These are phyloP conservation scores for Zophobas morio DNA, from an alignment of 1,140 invertebrate genomes.

Conservation along the genomic window DNA sequence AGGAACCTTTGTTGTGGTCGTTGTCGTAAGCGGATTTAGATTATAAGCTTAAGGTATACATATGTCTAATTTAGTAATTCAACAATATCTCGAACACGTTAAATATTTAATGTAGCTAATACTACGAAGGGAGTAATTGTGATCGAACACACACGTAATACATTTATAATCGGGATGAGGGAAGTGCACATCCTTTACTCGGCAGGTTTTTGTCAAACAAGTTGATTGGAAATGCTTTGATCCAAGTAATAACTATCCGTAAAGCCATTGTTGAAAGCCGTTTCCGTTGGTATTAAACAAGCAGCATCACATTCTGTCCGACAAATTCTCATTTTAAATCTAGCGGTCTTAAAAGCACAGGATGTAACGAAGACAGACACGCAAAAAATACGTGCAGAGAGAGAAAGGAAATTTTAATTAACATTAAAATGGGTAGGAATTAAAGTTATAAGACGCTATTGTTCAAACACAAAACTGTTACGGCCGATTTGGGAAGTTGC, in stretches of 20 bases:
- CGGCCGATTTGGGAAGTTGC: constrained; percentile 38
- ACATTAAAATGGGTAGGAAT: constrained; percentile 50
- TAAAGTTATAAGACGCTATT: constrained; percentile 49
- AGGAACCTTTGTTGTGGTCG: too few species aligned
- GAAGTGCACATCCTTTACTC: constrained; percentile 12
- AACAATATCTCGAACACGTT: too few species aligned
- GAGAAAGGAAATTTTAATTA: constrained; percentile 49
- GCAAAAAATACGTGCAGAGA: constrained; percentile 24
- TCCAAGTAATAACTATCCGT: constrained; percentile 41
- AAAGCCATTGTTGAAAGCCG: constrained; percentile 34
- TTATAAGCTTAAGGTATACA: too few species aligned
- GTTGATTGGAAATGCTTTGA: constrained; percentile 42
- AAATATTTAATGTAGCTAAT: too few species aligned
- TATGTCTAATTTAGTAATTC: too few species aligned
- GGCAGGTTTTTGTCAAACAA: constrained; percentile 26
- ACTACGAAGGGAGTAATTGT: too few species aligned
- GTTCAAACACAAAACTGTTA: constrained; percentile 49
- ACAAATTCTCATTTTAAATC: constrained; percentile 42
- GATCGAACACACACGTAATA: too few species aligned
- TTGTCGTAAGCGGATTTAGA: too few species aligned
- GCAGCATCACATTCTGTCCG: constrained; percentile 36
- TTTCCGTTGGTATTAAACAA: constrained; percentile 38
- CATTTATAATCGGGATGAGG: not conserved
- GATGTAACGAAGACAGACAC: constrained; percentile 42
- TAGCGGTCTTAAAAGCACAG: constrained; percentile 37